Percentiles rank a stretch among this genome's conserved stretches.
These are phyloP conservation scores for Papilio dardanus DNA, from an alignment of 1,140 invertebrate genomes.

Conservation along the genomic window DNA sequence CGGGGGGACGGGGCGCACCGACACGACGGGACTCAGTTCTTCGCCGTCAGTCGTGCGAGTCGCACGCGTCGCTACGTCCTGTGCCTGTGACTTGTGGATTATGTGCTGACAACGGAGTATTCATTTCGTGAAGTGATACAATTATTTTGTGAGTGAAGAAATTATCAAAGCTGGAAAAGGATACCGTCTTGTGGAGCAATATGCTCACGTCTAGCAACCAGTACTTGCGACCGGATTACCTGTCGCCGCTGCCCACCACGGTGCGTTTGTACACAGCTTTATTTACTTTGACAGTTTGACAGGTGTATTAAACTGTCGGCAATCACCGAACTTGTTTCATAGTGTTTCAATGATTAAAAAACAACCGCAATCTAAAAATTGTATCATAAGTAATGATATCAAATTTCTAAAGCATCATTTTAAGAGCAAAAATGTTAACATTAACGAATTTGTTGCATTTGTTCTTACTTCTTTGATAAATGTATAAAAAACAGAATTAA, in stretches of 20 bases:
- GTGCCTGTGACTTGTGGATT: constrained; percentile 64
- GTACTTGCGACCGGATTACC: constrained; percentile 95
- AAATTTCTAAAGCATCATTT: background rate
- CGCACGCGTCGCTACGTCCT: constrained; percentile 49
- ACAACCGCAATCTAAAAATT: background rate
- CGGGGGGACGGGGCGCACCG: constrained; percentile 47
- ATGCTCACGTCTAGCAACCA: constrained; percentile 95
- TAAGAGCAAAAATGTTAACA: no score
- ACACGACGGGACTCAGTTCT: constrained; percentile 59
- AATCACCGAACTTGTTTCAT: background rate
- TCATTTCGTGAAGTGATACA: constrained; percentile 66
- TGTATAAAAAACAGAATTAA: no score
- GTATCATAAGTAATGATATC: background rate
- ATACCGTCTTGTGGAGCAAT: constrained; percentile 76
- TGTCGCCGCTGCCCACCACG: constrained; percentile 93
- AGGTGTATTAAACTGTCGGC: constrained; percentile 33
- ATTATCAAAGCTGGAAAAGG: constrained; percentile 74
- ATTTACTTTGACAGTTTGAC: constrained; percentile 39
- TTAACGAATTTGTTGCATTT: no score
- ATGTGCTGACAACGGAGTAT: constrained; percentile 69
- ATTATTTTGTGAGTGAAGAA: constrained; percentile 55
- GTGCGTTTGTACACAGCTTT: constrained; percentile 83
- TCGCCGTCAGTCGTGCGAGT: constrained; percentile 52
- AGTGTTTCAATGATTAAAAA: background rate
- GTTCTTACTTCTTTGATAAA: no score